Conservation (phyloP, 2,113 vertebrate genomes). For the Tricholaema leucomelas region DNA sequence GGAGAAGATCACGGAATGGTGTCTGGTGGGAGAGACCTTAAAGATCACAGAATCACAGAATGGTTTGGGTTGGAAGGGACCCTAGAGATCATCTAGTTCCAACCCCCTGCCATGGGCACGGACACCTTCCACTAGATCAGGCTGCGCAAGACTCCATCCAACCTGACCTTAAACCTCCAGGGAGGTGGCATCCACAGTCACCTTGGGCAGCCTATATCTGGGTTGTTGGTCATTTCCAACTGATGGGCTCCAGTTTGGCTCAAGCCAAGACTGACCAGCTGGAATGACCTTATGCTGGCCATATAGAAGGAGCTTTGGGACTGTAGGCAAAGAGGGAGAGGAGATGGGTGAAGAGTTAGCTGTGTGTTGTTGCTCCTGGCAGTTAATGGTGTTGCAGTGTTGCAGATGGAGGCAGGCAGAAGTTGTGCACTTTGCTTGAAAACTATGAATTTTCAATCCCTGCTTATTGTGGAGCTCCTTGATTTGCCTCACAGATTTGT, state of each 20-base stretch:
- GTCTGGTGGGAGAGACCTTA: too few species aligned
- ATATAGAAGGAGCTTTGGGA: background rate
- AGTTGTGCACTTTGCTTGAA: background rate
- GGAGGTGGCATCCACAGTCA: too few species aligned
- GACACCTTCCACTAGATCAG: too few species aligned
- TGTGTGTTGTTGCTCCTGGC: background rate
- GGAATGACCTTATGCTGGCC: background rate
- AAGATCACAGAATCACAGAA: too few species aligned
- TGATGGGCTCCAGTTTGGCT: background rate
- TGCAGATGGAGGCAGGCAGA: background rate
- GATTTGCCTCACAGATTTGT: conserved; percentile 4
- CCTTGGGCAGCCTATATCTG: too few species aligned
- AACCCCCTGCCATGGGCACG: too few species aligned
- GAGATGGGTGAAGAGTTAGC: background rate
- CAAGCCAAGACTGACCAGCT: background rate
- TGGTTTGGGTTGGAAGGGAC: too few species aligned
- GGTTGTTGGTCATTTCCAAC: background rate
- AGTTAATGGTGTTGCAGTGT: background rate
- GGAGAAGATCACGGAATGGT: background rate
- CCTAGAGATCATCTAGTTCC: too few species aligned
- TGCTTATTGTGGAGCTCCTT: background rate
- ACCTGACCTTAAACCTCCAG: too few species aligned
- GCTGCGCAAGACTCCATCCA: too few species aligned
- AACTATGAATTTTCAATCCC: conserved; percentile 22
- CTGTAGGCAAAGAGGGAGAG: background rate